Evolutionary conservation across 2,888 invertebrate genomes (phyloP), one percentile per base, ranked within the genome.

Genomic region (Drosophila siamana): DNA sequence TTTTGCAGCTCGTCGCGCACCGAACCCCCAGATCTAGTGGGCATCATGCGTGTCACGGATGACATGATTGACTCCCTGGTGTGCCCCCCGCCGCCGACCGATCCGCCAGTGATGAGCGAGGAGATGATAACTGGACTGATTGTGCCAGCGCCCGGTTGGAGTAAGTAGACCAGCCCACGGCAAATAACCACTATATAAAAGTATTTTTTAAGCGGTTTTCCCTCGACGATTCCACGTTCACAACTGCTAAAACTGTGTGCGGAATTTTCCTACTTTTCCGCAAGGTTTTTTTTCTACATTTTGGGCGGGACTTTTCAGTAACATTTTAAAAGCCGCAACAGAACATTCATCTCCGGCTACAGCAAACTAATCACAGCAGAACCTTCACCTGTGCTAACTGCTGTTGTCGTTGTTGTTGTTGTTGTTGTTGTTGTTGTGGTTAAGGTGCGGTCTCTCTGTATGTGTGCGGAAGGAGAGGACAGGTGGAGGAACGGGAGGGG

Each of bases 41-140:
- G 96, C 52, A 95, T 95, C 91, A 95, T 95, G 93, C 95, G 97
- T 77, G 97, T 97, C 78, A 97, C 98, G n/a, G 98, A 98, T 92
- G 97, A 97, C 92, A 97, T 98, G 93, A 98, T 98, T 92, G 98
- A 98, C 92, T 97, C 97, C 86, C 94, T 98, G 90, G 98, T 98
- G 75, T 98, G 98, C 93, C 98, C 98, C 66, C 98, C 98, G 66
- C 98, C 99, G 69, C 98, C 99, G 57, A 95, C 96, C 75, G 98
- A 98, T 91, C 98, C 98, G 71, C 97, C 97, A 64, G 96, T 96
- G 91, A 97, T 98, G 93, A 97, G 97, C 90, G 98, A 98, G 93
- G 98, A 98, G 93, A 97, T 97, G 97, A 97, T 99, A 91, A 97
- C 97, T 72, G 98, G 97, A 68, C 95, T 99, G 91, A 98, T 98